Evolutionary conservation across 2,888 invertebrate genomes (phyloP), one percentile per base, ranked within the genome.

Genomic region (Fragum sueziense): DNA sequence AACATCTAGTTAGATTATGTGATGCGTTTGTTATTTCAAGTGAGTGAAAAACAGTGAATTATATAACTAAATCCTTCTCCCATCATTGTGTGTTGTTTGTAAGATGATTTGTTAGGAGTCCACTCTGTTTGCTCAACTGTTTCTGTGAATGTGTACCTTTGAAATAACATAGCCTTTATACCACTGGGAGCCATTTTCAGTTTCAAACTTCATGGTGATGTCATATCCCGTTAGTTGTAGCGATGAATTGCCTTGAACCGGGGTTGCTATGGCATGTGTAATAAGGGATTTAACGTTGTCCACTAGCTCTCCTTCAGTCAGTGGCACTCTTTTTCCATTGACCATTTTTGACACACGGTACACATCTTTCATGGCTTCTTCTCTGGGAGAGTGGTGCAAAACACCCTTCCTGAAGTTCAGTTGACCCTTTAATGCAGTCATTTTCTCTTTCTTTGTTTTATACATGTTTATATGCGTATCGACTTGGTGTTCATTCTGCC

Each of bases 91-190:
- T 52, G n/a, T 52, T 61, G 20, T 61, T 29, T 61, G 2, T 29
- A 27, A 61, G 61, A 29, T 27, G 31, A 52, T 22, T n/a, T 25
- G 29, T 7, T n/a, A 61, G 37, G 9, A 31, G 33, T 34, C 22
- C 34, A 37, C 37, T 67, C n/a, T 27, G 20, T 37, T 22, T 67
- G 22, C 25, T 59, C 11, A 22, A 22, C 29, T 59, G 59, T 22
- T 59, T 59, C 25, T 1, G 22, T 59, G 47, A 47, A 47, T 67
- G 31, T 67, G 54, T 74, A 69, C 59, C 69, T 68, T 65, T n/a
- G 79, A 74, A 67, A 70, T 70, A 27, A 74, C 70, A 51, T 22
- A 33, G 29, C 70, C 70, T 52, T 34, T 59, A 20, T 65, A 79
- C 74, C 70, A 74, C 25, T 65, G 69, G 41, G 52, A 6, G 11